phyloP scores from a whole-genome alignment of 2,113 vertebrate genomes.

The Tupaia tana region DNA sequence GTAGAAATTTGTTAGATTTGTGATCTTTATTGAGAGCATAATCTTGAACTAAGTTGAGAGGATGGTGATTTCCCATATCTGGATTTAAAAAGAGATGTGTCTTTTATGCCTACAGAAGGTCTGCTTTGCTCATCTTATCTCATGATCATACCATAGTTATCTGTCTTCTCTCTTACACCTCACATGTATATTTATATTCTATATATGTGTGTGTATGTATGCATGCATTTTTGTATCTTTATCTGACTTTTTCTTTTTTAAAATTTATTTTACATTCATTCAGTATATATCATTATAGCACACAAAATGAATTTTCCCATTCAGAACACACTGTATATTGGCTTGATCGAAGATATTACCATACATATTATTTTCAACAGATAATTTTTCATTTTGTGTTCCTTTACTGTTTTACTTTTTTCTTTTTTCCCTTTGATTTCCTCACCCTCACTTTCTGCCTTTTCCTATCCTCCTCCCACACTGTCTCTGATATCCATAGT shows the following conservation, averaged over 20 bases:
- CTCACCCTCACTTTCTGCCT: too few relatives aligned
- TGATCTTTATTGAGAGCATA: neutral
- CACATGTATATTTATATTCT: neutral
- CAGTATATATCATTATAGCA: too few relatives aligned
- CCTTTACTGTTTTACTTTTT: too few relatives aligned
- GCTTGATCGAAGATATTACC: too few relatives aligned
- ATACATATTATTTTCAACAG: too few relatives aligned
- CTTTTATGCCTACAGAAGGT: neutral
- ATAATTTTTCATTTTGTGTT: too few relatives aligned
- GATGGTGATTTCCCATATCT: neutral
- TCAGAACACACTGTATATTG: too few relatives aligned
- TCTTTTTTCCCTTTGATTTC: too few relatives aligned
- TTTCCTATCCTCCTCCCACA: neutral
- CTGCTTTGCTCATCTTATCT: neutral
- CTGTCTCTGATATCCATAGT: too few relatives aligned
- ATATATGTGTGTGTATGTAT: neutral
- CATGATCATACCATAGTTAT: neutral
- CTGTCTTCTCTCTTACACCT: fast-evolving
- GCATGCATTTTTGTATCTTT: too few relatives aligned
- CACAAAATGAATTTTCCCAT: too few relatives aligned
- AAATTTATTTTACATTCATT: neutral
- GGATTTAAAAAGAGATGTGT: neutral
- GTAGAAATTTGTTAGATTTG: neutral
- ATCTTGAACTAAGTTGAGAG: neutral
- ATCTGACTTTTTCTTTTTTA: neutral